A percentile compares a stretch with the other conserved stretches of the same genome.
These are phyloP conservation scores for Paramormyrops kingsleyae DNA, from an alignment of 2,113 vertebrate genomes.

Conservation along the genomic window DNA sequence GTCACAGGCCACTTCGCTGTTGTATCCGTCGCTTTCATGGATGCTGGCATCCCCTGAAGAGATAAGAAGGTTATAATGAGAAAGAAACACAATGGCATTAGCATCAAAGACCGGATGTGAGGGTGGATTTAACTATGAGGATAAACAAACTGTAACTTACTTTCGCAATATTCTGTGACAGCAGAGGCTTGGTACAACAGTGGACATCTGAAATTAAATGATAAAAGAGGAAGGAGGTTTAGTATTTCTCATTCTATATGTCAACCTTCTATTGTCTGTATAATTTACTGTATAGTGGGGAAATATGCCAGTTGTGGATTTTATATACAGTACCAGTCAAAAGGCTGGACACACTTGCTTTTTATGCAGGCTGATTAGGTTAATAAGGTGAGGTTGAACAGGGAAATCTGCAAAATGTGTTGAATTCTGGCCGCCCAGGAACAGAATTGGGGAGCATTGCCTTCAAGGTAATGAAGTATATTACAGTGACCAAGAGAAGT, in stretches of 20 bases:
- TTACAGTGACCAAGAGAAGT: background rate
- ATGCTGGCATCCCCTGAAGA: conserved; percentile 22
- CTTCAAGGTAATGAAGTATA: background rate
- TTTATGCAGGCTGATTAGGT: background rate
- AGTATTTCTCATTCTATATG: conserved; percentile 22
- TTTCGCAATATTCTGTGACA: background rate
- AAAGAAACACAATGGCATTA: background rate
- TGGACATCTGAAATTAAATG: background rate
- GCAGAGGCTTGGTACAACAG: conserved; percentile 16
- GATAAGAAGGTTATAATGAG: background rate
- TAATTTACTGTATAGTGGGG: background rate
- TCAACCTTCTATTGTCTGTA: conserved; percentile 25
- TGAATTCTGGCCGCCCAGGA: background rate
- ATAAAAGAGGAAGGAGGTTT: conserved; percentile 23
- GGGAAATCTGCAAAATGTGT: background rate
- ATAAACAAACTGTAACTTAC: background rate
- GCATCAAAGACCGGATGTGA: background rate
- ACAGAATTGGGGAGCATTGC: background rate
- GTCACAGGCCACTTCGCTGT: background rate
- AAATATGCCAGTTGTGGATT: background rate
- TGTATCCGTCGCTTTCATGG: conserved; percentile 8
- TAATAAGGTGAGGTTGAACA: background rate
- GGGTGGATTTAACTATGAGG: background rate
- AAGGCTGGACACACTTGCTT: background rate
- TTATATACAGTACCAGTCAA: background rate